Conservation (phyloP, 1,140 invertebrate genomes). For the Rhyzopertha dominica region DNA sequence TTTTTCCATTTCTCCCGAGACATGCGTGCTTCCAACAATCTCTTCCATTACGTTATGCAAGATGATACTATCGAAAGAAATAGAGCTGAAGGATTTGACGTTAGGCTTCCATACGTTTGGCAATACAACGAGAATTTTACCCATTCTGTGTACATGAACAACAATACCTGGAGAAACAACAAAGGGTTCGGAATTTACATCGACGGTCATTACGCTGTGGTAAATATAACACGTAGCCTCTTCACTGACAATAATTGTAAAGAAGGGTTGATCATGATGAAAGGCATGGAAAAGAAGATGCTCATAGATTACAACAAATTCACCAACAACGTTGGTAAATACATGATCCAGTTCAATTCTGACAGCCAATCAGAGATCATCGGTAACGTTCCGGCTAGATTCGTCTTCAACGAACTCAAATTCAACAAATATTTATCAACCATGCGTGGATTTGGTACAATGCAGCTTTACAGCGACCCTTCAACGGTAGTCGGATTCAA, state of each 20-base stretch:
- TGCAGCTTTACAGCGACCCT: constrained; percentile 52
- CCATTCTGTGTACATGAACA: constrained; percentile 78
- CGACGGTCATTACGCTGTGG: constrained; percentile 84
- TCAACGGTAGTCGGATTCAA: constrained; percentile 86
- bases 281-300: constrained; percentile 96
- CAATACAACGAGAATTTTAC: constrained; percentile 93
- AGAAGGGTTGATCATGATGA: constrained; percentile 74
- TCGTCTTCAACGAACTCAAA: constrained; percentile 73
- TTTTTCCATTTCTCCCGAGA: constrained; percentile 86
- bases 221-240: constrained; percentile 78
- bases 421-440: constrained; percentile 56
- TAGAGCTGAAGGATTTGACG: constrained; percentile 72
- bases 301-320: constrained; percentile 75
- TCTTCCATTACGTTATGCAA: constrained; percentile 89
- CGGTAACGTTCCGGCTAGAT: constrained; percentile 73
- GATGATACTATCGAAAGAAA: constrained; percentile 86
- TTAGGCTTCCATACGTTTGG: constrained; percentile 88
- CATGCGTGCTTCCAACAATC: constrained; percentile 84
- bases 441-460: constrained; percentile 29
- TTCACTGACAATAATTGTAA: constrained; percentile 84
- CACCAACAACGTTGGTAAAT: constrained; percentile 74
- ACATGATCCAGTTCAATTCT: constrained; percentile 82
- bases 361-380: constrained; percentile 92
- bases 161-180: constrained; percentile 84
- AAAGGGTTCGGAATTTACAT: constrained; percentile 78